Percentiles rank a stretch among this genome's conserved stretches.
Evolutionary conservation across 2,113 vertebrate species (phyloP).

Genomic region (Brachypteracias leptosomus): DNA sequence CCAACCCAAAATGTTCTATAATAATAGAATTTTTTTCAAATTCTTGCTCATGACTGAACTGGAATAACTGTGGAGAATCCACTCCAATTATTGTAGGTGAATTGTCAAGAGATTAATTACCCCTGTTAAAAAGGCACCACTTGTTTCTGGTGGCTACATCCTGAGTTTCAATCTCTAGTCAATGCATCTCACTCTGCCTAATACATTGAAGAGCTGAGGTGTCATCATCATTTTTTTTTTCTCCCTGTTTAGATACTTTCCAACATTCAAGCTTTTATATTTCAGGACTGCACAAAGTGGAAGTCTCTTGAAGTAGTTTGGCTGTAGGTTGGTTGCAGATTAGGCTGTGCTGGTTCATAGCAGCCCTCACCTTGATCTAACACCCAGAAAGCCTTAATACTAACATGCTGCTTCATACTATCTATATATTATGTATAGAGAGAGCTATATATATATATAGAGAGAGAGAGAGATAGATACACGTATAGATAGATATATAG

Average conservation of each 20-base stretch:
- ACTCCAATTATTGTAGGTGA: neutral
- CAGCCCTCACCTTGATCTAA: neutral
- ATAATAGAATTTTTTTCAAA: neutral
- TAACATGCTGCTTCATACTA: accelerated
- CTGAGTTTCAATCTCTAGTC: neutral
- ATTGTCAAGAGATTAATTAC: neutral
- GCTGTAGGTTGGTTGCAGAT: neutral
- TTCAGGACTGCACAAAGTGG: neutral
- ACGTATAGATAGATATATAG: no score
- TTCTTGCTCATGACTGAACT: neutral
- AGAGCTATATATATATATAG: no score
- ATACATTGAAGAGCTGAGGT: accelerated
- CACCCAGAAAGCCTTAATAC: neutral
- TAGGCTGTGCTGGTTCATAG: neutral
- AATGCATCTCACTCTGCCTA: neutral
- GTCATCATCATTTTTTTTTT: neutral
- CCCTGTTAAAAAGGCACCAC: neutral
- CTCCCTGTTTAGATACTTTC: neutral
- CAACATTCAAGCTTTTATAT: neutral
- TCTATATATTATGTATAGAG: no score
- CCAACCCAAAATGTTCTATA: no score
- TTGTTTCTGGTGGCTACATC: neutral
- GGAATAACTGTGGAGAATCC: neutral
- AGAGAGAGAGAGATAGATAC: no score
- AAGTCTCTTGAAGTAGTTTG: neutral